These are phyloP conservation scores for Scrobipalpa costella DNA, from an alignment of 2,888 invertebrate species.

Conservation along the genomic window DNA sequence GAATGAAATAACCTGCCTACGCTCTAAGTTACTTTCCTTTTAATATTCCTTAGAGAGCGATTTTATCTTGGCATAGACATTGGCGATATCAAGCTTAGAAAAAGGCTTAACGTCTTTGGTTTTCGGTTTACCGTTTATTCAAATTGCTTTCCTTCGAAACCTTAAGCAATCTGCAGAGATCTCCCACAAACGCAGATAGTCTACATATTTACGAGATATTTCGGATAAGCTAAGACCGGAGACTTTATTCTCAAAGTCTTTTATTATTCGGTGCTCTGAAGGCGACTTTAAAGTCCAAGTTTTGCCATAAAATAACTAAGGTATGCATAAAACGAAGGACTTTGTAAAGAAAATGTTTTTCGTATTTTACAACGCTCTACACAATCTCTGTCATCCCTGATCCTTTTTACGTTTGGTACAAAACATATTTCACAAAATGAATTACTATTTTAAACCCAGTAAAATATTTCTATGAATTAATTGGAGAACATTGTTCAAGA, in stretches of 20 bases:
- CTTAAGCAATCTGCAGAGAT: too few relatives aligned
- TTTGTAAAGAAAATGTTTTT: slow-evolving; percentile 17
- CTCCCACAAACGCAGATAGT: too few relatives aligned
- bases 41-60: not conserved
- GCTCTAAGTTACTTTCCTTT: not conserved
- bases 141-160: too few relatives aligned
- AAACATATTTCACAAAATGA: not conserved
- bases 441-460: not conserved
- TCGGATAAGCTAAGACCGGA: not conserved
- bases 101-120: not conserved
- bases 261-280: not conserved
- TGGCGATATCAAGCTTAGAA: not conserved
- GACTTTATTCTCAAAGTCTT: not conserved
- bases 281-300: slow-evolving; percentile 2
- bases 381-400: not conserved
- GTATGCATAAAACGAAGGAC: not conserved
- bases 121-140: not conserved
- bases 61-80: not conserved
- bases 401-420: not conserved
- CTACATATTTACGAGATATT: not conserved
- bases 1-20: not conserved
- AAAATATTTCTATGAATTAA: not conserved
- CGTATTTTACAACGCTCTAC: not conserved
- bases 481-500: not conserved
- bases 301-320: slow-evolving; percentile 2